phyloP scores from a whole-genome alignment of 2,797 vertebrate species.

The Meda fulgida region DNA sequence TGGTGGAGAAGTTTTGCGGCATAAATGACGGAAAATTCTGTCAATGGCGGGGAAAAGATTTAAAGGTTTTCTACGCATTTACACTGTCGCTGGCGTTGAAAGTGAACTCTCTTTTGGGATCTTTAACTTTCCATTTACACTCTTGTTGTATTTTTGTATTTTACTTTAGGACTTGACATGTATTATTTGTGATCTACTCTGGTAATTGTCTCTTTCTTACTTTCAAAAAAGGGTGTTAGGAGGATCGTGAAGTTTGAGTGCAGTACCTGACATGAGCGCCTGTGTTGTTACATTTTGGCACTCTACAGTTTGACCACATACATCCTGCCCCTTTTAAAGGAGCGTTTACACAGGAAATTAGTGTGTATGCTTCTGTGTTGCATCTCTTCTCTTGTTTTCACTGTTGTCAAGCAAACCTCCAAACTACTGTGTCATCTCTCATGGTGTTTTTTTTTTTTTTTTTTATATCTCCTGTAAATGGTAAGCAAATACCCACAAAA shows the following conservation, averaged over 20 bases:
- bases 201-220: background rate
- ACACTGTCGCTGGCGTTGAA: too few relatives aligned
- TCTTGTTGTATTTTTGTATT: too few relatives aligned
- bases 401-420: background rate
- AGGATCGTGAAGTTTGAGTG: background rate
- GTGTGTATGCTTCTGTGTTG: slow-evolving; percentile 5
- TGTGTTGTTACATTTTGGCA: background rate
- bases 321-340: slow-evolving; percentile 43
- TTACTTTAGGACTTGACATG: background rate
- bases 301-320: slow-evolving; percentile 35
- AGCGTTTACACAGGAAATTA: slow-evolving; percentile 24
- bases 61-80: too few relatives aligned
- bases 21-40: too few relatives aligned
- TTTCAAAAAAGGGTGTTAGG: background rate
- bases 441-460: background rate
- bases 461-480: background rate
- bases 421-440: background rate
- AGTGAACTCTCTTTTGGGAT: too few relatives aligned
- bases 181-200: background rate
- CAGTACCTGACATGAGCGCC: background rate
- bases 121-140: too few relatives aligned
- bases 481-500: background rate
- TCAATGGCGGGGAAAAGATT: too few relatives aligned
- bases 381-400: background rate
- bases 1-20: too few relatives aligned